Percentiles rank a stretch among this genome's conserved stretches.
These are phyloP conservation scores for Fragum fragum DNA, from an alignment of 2,888 invertebrate species.

Conservation along the genomic window DNA sequence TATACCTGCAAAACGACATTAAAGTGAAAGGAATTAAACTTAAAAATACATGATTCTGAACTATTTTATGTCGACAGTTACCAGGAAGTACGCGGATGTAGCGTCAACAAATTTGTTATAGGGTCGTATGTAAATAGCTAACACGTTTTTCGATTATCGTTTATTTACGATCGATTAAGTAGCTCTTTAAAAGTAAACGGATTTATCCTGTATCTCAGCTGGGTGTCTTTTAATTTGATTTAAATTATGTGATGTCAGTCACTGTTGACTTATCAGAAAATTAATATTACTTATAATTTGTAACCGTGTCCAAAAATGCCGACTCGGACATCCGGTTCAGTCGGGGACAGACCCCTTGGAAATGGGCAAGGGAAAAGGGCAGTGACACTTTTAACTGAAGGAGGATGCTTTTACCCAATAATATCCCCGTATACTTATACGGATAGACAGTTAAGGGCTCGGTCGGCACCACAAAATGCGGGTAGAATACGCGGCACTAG, in stretches of 20 bases:
- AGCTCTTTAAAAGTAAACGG: background rate
- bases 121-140: conserved; percentile 51
- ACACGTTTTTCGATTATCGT: conserved; percentile 44
- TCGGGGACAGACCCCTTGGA: conserved; percentile 20
- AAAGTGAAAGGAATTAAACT: too few species aligned
- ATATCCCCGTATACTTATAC: conserved; percentile 75
- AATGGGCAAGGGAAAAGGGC: conserved; percentile 78
- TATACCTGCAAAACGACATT: too few species aligned
- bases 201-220: conserved; percentile 16
- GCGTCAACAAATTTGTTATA: conserved; percentile 49
- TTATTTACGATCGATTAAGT: conserved; percentile 54
- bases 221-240: conserved; percentile 37
- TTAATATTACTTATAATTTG: too few species aligned
- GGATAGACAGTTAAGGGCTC: conserved; percentile 67
- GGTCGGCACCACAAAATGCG: conserved; percentile 71
- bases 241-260: conserved; percentile 42
- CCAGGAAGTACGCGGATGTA: conserved; percentile 65
- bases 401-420: conserved; percentile 78
- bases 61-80: conserved; percentile 56
- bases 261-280: background rate
- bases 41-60: conserved; percentile 10
- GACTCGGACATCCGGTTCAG: conserved; percentile 37
- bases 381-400: conserved; percentile 77
- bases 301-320: conserved; percentile 44
- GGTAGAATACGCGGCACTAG: conserved; percentile 72